A percentile compares a stretch with the other conserved stretches of the same genome.
Evolutionary conservation across 2,113 vertebrate genomes (phyloP).

Genomic region (Tauraco erythrolophus): DNA sequence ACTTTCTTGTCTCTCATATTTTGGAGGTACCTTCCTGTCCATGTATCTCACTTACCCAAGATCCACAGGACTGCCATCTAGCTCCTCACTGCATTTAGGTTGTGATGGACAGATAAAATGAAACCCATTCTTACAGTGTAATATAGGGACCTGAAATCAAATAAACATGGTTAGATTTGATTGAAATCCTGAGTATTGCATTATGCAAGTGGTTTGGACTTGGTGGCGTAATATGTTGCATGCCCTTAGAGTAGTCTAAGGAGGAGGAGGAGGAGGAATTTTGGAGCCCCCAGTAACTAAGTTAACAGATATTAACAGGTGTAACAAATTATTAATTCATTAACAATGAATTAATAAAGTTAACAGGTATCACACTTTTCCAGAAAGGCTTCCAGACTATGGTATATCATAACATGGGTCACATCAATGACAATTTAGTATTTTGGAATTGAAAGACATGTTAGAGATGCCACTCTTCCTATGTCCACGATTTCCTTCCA

Average conservation of each 20-base stretch:
- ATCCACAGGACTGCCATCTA: background rate
- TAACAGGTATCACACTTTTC: background rate
- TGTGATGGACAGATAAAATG: background rate
- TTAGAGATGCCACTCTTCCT: background rate
- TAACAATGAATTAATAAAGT: background rate
- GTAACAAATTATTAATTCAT: background rate
- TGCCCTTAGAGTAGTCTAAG: background rate
- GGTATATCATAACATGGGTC: background rate
- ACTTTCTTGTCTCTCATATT: background rate
- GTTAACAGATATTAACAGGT: background rate
- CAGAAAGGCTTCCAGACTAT: background rate
- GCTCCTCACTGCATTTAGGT: background rate
- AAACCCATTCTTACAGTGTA: background rate
- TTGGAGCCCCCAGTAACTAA: background rate
- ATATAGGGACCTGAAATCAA: background rate
- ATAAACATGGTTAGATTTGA: background rate
- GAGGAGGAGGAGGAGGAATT: background rate
- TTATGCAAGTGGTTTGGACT: background rate
- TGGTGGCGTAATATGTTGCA: background rate
- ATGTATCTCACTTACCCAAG: background rate
- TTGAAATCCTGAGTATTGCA: background rate
- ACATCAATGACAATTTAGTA: background rate
- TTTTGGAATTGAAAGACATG: background rate
- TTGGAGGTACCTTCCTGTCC: background rate
- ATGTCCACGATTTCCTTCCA: background rate